These are phyloP conservation scores for Parnassius apollo DNA, from an alignment of 2,888 invertebrate species.

Conservation along the genomic window DNA sequence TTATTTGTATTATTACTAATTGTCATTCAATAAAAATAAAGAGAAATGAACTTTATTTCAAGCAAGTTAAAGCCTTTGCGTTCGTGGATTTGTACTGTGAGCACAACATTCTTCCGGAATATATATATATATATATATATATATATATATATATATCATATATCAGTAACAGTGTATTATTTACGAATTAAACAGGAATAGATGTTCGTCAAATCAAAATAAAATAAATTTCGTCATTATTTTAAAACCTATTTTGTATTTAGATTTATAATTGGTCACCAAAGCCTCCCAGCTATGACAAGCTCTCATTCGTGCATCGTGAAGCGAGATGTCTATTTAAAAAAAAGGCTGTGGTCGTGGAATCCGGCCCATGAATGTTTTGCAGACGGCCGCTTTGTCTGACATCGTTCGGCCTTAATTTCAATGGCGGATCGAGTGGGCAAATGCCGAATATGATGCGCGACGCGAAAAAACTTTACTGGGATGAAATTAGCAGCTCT, in stretches of 20 bases:
- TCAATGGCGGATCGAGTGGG: slow-evolving; percentile 77
- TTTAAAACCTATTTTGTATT: slow-evolving; percentile 42
- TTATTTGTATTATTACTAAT: too few relatives aligned
- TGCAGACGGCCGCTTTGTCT: slow-evolving; percentile 79
- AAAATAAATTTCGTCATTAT: background rate
- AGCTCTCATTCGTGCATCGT: slow-evolving; percentile 75
- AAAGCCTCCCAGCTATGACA: slow-evolving; percentile 77
- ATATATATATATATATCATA: too few relatives aligned
- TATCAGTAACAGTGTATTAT: too few relatives aligned
- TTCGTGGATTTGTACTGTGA: too few relatives aligned
- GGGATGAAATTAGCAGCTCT: slow-evolving; percentile 79
- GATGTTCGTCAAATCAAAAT: too few relatives aligned
- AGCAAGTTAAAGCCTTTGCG: too few relatives aligned
- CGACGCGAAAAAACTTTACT: slow-evolving; percentile 75
- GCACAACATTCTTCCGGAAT: too few relatives aligned
- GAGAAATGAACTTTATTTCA: too few relatives aligned
- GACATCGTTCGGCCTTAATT: slow-evolving; percentile 81
- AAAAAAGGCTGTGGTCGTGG: slow-evolving; percentile 72
- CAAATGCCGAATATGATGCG: slow-evolving; percentile 81
- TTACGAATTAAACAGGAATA: too few relatives aligned
- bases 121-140: too few relatives aligned
- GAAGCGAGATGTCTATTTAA: slow-evolving; percentile 71
- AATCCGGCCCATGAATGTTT: slow-evolving; percentile 77
- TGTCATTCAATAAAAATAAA: too few relatives aligned
- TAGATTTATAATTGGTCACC: slow-evolving; percentile 77